phyloP scores from a whole-genome alignment of 2,888 invertebrate genomes.

The Protonemura montana region DNA sequence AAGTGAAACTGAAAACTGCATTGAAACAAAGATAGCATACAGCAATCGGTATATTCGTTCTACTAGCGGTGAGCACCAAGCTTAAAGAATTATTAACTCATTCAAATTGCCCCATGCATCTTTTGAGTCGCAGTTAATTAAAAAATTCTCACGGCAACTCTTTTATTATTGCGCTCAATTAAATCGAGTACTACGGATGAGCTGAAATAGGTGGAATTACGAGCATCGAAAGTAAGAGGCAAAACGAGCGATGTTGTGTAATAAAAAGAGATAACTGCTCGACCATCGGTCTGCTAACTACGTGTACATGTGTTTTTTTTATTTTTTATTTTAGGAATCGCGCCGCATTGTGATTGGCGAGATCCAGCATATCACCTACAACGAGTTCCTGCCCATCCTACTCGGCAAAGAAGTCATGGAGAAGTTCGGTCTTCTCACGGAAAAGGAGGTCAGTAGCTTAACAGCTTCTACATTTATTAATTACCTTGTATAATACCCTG shows the following conservation, averaged over 20 bases:
- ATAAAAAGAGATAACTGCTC: not conserved
- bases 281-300: not conserved
- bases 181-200: not conserved
- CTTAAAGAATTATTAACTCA: not conserved
- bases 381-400: slow-evolving; percentile 88
- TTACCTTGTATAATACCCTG: slow-evolving; percentile 24
- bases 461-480: slow-evolving; percentile 26
- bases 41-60: not conserved
- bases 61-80: not conserved
- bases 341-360: slow-evolving; percentile 84
- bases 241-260: not conserved
- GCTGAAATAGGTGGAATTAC: not conserved
- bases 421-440: slow-evolving; percentile 83
- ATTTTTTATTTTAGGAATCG: slow-evolving; percentile 65
- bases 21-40: not conserved
- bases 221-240: slow-evolving; percentile 5
- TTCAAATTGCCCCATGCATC: not conserved
- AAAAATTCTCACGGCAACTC: not conserved
- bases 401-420: slow-evolving; percentile 91
- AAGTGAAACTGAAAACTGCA: slow-evolving; percentile 28
- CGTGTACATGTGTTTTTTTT: not conserved
- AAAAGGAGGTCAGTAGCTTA: slow-evolving; percentile 71
- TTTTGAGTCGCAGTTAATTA: not conserved
- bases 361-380: slow-evolving; percentile 89
- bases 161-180: not conserved